Evolutionary conservation across 2,113 vertebrate genomes (phyloP).

Genomic region (Catagonus wagneri): DNA sequence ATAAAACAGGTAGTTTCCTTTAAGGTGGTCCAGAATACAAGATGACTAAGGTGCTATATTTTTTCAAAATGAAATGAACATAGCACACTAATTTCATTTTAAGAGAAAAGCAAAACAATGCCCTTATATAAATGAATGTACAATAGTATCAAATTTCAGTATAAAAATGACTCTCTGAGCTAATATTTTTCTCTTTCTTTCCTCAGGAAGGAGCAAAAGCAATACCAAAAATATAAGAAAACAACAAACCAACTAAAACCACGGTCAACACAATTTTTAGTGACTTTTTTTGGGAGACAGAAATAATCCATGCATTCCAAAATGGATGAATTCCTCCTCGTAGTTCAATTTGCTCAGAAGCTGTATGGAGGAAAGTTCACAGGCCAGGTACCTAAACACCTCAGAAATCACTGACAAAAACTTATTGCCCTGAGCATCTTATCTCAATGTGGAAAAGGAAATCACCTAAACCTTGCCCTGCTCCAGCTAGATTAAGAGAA

Average conservation of each 20-base stretch:
- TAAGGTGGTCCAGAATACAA: not conserved
- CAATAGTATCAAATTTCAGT: not conserved
- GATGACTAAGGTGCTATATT: not conserved
- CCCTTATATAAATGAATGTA: not conserved
- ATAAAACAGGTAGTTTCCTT: not conserved
- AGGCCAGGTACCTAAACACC: fast-evolving
- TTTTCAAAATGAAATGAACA: not conserved
- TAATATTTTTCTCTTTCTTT: not conserved
- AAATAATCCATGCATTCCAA: not conserved
- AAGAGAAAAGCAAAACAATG: not conserved
- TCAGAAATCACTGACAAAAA: not conserved
- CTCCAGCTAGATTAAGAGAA: not conserved
- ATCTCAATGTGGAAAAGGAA: not conserved
- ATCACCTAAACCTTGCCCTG: not conserved
- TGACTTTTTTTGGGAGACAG: not conserved
- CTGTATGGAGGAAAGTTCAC: not conserved
- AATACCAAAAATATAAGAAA: not conserved
- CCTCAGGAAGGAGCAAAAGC: not conserved
- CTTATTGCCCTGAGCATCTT: not conserved
- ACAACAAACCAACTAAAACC: not conserved
- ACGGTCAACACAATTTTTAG: not conserved
- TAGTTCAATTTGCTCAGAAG: not conserved
- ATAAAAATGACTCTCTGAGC: not conserved
- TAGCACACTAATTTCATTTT: not conserved
- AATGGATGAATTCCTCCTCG: fast-evolving